Evolutionary conservation across 1,140 invertebrate genomes (phyloP), one percentile per base, ranked within the genome.

Genomic region (Aphis gossypii): DNA sequence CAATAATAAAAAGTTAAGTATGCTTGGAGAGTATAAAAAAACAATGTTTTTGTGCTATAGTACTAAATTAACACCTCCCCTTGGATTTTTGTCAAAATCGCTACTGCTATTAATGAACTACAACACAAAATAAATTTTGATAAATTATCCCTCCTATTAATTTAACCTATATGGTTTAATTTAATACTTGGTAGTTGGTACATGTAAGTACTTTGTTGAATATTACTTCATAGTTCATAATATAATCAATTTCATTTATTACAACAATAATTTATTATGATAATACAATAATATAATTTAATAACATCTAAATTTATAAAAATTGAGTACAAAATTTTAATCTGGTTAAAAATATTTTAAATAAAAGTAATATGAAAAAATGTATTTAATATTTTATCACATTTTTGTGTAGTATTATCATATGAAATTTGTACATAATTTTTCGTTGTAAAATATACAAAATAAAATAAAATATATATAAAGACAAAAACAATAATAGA

Each of bases 311-410:
- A 30, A 46, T 38, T 51, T 54, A 8, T 88, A 83, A 83, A 83
- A 51, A 54, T 89, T 54, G 7, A 21, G 38, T 89, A 89, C n/a
- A 89, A 89, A 89, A 89, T 38, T 54, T 54, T 35, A 84, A 20
- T 25, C 25, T 25, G 41, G 5, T 84, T 44, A 84, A 84, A 84
- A 84, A 41, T 84, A 84, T 84, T 86, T 54, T 54, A 89, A 35
- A 89, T n/a, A 54, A 89, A 54, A 89, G 2, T 89, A 38, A 48
- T 51, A 89, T 54, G n/a, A 54, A 51, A 88, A 89, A 89, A 35
- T n/a, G 8, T 21, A 89, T 38, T 38, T 54, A 21, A 23, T 54
- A 54, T 56, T 87, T 46, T 89, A 54, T 89, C 88, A 56, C 35
- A 56, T 20, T 35, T 89, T 35, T 89, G 35, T 54, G 54, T 89